Percentiles rank a stretch among this genome's conserved stretches.
Evolutionary conservation across 2,113 vertebrate genomes (phyloP).

Genomic region (Chrysemys picta): DNA sequence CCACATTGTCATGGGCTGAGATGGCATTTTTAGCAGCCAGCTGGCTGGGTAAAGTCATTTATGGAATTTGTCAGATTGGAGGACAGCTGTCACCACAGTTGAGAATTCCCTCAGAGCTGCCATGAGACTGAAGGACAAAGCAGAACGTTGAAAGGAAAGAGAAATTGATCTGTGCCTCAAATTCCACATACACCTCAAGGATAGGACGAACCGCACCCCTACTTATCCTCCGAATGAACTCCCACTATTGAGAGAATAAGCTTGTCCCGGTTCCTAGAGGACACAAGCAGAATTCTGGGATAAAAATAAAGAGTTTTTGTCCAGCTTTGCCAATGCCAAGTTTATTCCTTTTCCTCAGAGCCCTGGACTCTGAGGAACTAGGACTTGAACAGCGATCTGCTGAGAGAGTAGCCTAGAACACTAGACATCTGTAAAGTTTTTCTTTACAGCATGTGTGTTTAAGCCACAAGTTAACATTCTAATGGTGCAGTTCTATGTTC

Average conservation of each 20-base stretch:
- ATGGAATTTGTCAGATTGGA: neutral
- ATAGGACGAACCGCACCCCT: accelerated
- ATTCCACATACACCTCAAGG: neutral
- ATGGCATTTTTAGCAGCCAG: neutral
- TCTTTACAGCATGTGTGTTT: neutral
- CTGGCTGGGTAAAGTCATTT: neutral
- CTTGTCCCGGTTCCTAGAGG: neutral
- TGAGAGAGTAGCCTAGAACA: neutral
- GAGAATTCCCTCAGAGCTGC: neutral
- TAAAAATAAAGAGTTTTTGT: neutral
- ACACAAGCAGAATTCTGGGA: neutral
- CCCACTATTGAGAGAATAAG: neutral
- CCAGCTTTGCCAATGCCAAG: neutral
- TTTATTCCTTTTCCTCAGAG: neutral
- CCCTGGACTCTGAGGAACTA: neutral
- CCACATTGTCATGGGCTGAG: neutral
- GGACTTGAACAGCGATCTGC: neutral
- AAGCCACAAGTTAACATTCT: conserved; percentile 5
- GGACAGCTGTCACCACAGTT: neutral
- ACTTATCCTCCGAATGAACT: neutral
- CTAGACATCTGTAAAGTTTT: neutral
- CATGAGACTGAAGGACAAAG: neutral
- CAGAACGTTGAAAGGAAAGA: neutral
- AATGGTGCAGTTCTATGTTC: neutral
- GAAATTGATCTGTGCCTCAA: neutral